phyloP scores from a whole-genome alignment of 92 coral and sea anemone genomes.

The Porites evermanni region DNA sequence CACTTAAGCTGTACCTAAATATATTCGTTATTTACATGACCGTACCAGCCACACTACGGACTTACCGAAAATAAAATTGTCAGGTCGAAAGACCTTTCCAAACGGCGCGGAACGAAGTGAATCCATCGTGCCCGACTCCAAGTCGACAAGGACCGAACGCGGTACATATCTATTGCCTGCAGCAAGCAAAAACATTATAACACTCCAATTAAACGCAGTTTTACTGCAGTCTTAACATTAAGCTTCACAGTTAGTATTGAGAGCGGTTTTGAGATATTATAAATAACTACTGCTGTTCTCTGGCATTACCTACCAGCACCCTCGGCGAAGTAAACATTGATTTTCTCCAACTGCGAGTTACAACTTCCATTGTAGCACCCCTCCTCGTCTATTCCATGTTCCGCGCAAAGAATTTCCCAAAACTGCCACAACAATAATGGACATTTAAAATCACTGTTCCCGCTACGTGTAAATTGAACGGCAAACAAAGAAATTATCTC shows the following conservation, averaged over 20 bases:
- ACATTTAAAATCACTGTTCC: slow-evolving; percentile 19
- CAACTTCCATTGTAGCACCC: slow-evolving; percentile 75
- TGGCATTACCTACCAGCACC: slow-evolving; percentile 72
- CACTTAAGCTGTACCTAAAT: not conserved
- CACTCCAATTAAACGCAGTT: not conserved
- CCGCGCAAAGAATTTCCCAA: slow-evolving; percentile 88
- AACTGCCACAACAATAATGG: slow-evolving; percentile 58
- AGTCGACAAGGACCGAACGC: slow-evolving; percentile 86
- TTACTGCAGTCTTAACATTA: not conserved
- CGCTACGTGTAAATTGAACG: slow-evolving; percentile 37
- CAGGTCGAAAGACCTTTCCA: slow-evolving; percentile 92
- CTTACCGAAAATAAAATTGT: slow-evolving; percentile 95
- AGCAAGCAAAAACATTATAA: not conserved
- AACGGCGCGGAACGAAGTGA: slow-evolving; percentile 81
- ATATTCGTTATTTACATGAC: slow-evolving; percentile 6
- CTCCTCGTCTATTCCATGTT: slow-evolving; percentile 83
- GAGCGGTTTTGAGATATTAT: not conserved
- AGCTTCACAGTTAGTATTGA: slow-evolving; percentile 1
- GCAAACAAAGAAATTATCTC: slow-evolving; percentile 46
- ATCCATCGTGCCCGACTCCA: slow-evolving; percentile 97
- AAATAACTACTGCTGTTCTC: not conserved
- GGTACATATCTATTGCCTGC: slow-evolving; percentile 91
- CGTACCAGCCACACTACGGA: not conserved
- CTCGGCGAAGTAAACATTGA: slow-evolving; percentile 86
- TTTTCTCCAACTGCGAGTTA: slow-evolving; percentile 80